Evolutionary conservation across 2,113 vertebrate species (phyloP), one percentile per base, ranked within the genome.

Genomic region (Cyphomyrus discorhynchus): DNA sequence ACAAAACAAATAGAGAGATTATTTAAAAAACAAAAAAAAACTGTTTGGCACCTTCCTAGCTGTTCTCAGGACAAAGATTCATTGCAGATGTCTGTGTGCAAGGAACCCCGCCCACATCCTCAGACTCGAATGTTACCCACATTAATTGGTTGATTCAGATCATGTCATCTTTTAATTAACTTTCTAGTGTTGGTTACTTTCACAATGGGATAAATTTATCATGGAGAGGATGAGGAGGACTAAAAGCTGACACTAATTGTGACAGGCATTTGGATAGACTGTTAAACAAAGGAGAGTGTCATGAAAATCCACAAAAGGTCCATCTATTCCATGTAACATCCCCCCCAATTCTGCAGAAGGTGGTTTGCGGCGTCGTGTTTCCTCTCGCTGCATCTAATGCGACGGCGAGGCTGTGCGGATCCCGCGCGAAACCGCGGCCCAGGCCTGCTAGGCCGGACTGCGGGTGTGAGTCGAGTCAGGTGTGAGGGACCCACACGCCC

Each of bases 151-250:
- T 89, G 80, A 80, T 56, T 89, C 88, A 87, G 80, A 92, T 91
- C 87, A 91, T 90, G 70, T 74, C 90, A 35, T 90, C 90, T n/a
- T 93, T 92, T 90, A 90, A 58, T 77, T 77, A 90, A 90, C 84
- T 91, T 90, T 42, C 49, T n/a, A 13, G 83, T 88, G 92, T 92
- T 87, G 89, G 90, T 90, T 92, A 66, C 46, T 42, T 90, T 88
- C 77, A 56, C 92, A 91, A 87, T 89, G 91, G 89, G 90, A 92
- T 91, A 88, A 91, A 90, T 93, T 93, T 91, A 45, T 87, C 66
- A 87, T 83, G 46, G 49, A 82, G 52, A 53, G 42, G 66, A 87
- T 42, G 46, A 88, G 35, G 56, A 82, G 15, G 35, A 27, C n/a
- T 8, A 83, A 82, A 87, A 80, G 87, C 45, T 82, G 70, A 66